A percentile compares a stretch with the other conserved stretches of the same genome.
phyloP scores from a whole-genome alignment of 2,888 invertebrate species.

The Suillia variegata region DNA sequence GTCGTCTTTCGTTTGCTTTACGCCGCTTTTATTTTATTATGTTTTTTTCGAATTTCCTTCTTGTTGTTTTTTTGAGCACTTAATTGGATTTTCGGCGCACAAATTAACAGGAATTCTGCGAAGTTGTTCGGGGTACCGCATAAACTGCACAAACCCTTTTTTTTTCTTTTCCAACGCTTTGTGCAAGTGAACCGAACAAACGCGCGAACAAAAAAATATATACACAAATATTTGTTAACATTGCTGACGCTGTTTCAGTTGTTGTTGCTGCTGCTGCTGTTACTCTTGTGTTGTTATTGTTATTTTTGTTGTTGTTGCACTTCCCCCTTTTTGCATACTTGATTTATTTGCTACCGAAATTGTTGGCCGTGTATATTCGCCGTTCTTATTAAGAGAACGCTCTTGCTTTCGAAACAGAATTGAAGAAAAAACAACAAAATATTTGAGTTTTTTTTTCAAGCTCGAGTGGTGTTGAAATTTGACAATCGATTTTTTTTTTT shows the following conservation, averaged over 20 bases:
- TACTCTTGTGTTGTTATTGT: neutral
- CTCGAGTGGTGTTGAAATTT: slow-evolving; percentile 47
- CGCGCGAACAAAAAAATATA: neutral
- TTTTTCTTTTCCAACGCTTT: neutral
- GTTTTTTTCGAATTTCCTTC: neutral
- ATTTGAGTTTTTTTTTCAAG: slow-evolving; percentile 33
- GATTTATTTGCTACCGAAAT: slow-evolving; percentile 16
- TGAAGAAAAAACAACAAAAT: neutral
- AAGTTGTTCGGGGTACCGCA: neutral
- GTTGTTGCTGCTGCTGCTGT: neutral
- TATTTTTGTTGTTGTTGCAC: neutral
- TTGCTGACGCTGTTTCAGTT: slow-evolving; percentile 1
- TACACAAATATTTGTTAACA: slow-evolving; percentile 13
- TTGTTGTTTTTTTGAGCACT: slow-evolving; percentile 47
- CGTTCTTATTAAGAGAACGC: slow-evolving; percentile 12
- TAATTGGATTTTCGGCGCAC: slow-evolving; percentile 47
- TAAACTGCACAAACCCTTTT: neutral
- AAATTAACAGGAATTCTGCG: slow-evolving; percentile 25
- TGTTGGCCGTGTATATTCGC: no score
- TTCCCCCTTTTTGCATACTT: neutral
- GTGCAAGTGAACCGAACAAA: neutral
- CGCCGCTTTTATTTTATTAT: neutral
- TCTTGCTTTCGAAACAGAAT: slow-evolving; percentile 8
- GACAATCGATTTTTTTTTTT: slow-evolving; percentile 41
- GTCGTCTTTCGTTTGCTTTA: neutral